Base-by-base conservation (phyloP, 1,140 invertebrate species). In the Leptonema lineaticorne region DNA sequence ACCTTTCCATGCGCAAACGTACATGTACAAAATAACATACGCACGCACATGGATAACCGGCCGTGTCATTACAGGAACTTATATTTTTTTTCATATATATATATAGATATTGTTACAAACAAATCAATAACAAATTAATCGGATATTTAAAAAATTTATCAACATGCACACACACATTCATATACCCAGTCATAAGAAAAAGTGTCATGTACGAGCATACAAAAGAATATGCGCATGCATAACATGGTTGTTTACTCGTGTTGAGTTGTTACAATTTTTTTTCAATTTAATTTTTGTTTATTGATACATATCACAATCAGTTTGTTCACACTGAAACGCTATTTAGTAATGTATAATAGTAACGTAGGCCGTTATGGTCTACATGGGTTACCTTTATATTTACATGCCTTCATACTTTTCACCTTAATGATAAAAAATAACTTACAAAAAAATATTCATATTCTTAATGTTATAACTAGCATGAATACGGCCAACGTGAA, bases 381-480 rank as follows among this genome's bases (percentile, higher is more conserved):
- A 27, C n/a, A 8, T 28, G 33, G n/a, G 45, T 58, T 33, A 66
- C 67, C 59, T 59, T 30, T 63, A 67, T 72, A 72, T 72, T 67
- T 72, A 72, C 70, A 72, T 65, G 29, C 64, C 69, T 59, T 69
- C 64, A 72, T 67, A 63, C 65, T 27, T 67, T 68, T 69, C 60
- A 59, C 67, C 71, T 69, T 69, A 69, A 50, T 53, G 56, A 69
- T 72, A 72, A 58, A 72, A 72, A 72, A 69, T 72, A 72, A 69
- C 71, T 72, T 72, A 72, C 68, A 72, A 72, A 72, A 72, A 72
- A 72, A 69, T 69, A 69, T 63, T 72, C 69, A 68, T 69, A 69
- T 68, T 72, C 69, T 69, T 72, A 69, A 72, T 62, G 67, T 72
- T 72, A 72, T 65, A 69, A 46, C 37, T 72, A 68, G 30, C 53